Percentiles rank a stretch among this genome's conserved stretches.
phyloP scores from a whole-genome alignment of 2,888 invertebrate genomes.

The Stegana nigrithorax region DNA sequence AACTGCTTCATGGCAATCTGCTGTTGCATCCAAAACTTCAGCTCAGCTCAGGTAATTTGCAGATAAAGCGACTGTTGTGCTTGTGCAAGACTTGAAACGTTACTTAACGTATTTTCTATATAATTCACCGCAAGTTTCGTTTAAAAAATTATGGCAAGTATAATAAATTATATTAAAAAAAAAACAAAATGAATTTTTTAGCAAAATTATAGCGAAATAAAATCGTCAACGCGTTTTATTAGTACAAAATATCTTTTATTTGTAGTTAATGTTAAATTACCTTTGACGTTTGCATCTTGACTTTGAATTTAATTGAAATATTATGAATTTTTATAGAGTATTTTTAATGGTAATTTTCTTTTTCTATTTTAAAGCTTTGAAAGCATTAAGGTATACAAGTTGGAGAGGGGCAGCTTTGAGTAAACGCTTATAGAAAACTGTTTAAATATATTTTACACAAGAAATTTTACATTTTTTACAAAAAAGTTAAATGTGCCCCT shows the following conservation, averaged over 20 bases:
- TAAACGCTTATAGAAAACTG: too few species aligned
- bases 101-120: constrained; percentile 41
- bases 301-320: background rate
- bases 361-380: too few species aligned
- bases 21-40: too few species aligned
- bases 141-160: constrained; percentile 2
- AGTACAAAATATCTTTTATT: too few species aligned
- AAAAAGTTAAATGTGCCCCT: constrained; percentile 37
- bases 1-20: constrained; percentile 19
- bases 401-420: too few species aligned
- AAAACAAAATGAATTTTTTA: background rate
- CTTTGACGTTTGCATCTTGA: constrained; percentile 18
- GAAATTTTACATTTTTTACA: constrained; percentile 48
- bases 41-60: too few species aligned
- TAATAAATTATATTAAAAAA: background rate
- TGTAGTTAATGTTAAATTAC: too few species aligned
- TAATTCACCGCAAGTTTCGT: constrained; percentile 55
- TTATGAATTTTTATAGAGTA: too few species aligned
- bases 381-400: too few species aligned
- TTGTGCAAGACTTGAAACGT: constrained; percentile 29
- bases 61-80: too few species aligned
- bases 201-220: background rate
- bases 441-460: constrained; percentile 44
- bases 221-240: too few species aligned
- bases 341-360: too few species aligned